These are phyloP conservation scores for Microplitis demolitor DNA, from an alignment of 1,140 invertebrate species.

Conservation along the genomic window DNA sequence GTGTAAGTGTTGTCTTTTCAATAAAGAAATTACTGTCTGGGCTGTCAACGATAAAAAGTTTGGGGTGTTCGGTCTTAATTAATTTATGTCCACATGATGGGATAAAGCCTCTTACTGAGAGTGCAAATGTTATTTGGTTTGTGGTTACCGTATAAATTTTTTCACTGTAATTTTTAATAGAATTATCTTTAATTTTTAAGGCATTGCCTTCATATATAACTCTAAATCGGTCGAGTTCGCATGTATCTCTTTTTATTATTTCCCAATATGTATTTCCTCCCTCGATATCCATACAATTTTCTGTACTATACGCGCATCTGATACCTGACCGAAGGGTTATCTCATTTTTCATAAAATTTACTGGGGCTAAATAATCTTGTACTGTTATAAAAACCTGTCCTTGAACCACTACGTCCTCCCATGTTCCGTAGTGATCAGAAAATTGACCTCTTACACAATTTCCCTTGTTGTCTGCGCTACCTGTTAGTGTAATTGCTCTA, in stretches of 20 bases:
- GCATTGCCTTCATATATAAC: not conserved
- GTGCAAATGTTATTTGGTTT: constrained; percentile 17
- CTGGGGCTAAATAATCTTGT: constrained; percentile 5
- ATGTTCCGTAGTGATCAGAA: constrained; percentile 10
- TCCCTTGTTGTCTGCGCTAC: not conserved
- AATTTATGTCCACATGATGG: constrained; percentile 8
- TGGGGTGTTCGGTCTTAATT: too few relatives aligned
- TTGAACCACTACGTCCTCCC: constrained; percentile 9
- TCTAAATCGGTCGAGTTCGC: not conserved
- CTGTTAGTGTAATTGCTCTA: not conserved
- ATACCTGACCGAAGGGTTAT: constrained; percentile 1
- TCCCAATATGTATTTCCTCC: constrained; percentile 21
- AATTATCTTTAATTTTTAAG: not conserved
- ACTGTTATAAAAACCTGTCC: constrained; percentile 10
- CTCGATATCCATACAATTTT: constrained; percentile 19
- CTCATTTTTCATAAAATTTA: not conserved
- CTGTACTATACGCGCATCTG: constrained; percentile 13
- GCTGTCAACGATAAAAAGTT: too few relatives aligned
- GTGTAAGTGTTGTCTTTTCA: not conserved
- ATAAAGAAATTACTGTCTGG: not conserved
- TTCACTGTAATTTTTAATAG: not conserved
- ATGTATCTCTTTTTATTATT: not conserved
- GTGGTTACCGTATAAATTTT: not conserved
- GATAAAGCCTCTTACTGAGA: not conserved
- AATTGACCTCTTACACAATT: constrained; percentile 9